phyloP scores from a whole-genome alignment of 2,113 vertebrate genomes.

The Lynx canadensis region DNA sequence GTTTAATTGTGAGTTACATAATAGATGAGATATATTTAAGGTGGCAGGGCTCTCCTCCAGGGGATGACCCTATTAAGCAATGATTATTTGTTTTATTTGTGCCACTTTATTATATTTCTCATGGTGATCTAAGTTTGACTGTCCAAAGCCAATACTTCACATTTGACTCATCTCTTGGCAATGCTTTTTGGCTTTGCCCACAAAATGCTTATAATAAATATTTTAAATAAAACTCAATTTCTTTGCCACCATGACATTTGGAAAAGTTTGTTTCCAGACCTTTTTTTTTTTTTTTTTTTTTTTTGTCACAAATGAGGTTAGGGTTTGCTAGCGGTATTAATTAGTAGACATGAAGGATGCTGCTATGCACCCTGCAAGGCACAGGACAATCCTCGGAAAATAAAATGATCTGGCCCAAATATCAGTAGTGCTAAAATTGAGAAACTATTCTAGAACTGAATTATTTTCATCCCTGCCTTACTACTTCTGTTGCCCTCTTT shows the following conservation, averaged over 20 bases:
- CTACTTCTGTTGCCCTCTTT: neutral
- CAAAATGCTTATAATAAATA: neutral
- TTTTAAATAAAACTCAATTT: neutral
- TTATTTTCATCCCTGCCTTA: neutral
- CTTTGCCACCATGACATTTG: neutral
- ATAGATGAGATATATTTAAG: neutral
- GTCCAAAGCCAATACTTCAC: neutral
- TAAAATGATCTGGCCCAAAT: neutral
- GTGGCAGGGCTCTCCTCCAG: no score
- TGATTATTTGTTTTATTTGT: constrained; percentile 27
- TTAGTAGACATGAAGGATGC: neutral
- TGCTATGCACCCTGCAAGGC: neutral
- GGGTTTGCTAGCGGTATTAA: neutral
- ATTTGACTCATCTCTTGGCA: neutral
- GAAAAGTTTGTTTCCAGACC: neutral
- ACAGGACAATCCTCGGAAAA: neutral
- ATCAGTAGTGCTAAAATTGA: neutral
- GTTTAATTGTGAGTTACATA: neutral
- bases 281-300: neutral
- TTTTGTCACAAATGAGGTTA: neutral
- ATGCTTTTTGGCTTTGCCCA: neutral
- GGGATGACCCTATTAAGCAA: neutral
- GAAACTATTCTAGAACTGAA: neutral
- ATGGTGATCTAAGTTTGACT: neutral
- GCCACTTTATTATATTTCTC: neutral